Percentiles rank a stretch among this genome's conserved stretches.
Conservation (phyloP, 2,797 vertebrate genomes). For the Argentina silus region DNA sequence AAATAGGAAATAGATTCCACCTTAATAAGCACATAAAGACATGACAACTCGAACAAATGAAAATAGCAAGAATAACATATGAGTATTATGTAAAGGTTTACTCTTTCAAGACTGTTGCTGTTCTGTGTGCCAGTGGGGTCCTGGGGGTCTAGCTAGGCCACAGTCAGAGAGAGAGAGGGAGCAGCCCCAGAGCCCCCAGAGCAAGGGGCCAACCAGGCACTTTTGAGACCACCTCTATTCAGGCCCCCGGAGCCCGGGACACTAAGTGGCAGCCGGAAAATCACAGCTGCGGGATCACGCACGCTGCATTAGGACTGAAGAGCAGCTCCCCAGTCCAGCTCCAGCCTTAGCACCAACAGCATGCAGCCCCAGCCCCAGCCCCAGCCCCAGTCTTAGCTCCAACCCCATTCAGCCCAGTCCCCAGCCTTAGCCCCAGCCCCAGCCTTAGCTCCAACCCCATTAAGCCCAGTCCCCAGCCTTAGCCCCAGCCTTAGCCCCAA, state of each 20-base stretch:
- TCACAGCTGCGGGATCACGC: conserved; percentile 74
- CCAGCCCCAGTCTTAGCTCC: not conserved
- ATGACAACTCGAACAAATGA: not conserved
- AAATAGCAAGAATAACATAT: not conserved
- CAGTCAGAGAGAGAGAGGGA: conserved; percentile 16
- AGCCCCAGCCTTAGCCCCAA: not conserved
- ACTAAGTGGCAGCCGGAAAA: conserved; percentile 79
- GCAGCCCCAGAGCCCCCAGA: conserved; percentile 52
- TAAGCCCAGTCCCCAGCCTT: not conserved
- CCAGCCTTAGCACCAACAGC: not conserved
- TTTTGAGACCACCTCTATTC: conserved; percentile 76
- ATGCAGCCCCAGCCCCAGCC: conserved; percentile 15
- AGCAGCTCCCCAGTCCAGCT: conserved; percentile 3
- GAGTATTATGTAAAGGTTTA: not conserved
- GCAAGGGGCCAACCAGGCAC: conserved; percentile 55
- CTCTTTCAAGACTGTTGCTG: not conserved
- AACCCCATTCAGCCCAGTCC: not conserved
- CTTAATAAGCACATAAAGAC: not conserved
- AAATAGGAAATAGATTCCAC: not conserved
- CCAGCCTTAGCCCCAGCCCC: not conserved
- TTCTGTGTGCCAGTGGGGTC: conserved; percentile 52
- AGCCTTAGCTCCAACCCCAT: not conserved
- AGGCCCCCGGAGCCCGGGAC: conserved; percentile 56
- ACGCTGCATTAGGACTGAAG: conserved; percentile 60
- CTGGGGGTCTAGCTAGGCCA: conserved; percentile 29